These are phyloP conservation scores for Eleutherodactylus coqui DNA, from an alignment of 2,797 vertebrate species.

Conservation along the genomic window DNA sequence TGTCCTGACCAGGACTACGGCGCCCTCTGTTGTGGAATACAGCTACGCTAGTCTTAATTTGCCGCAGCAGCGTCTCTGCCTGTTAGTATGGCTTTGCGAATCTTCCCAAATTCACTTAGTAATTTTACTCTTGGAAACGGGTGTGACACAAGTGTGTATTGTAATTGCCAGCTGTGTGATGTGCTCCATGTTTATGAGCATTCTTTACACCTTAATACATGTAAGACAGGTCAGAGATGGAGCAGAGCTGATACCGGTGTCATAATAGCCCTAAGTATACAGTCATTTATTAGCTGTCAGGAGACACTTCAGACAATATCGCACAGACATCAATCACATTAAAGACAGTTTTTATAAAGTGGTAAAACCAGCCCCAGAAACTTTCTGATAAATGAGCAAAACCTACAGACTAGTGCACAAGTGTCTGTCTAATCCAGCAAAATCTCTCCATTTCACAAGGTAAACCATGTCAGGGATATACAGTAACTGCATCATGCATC, in stretches of 20 bases:
- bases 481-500: background rate
- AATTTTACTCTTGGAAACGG: background rate
- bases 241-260: background rate
- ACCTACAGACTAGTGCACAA: background rate
- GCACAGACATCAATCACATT: background rate
- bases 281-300: constrained; percentile 11
- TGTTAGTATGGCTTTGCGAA: too few species aligned
- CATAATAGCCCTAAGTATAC: background rate
- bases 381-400: background rate
- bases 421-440: background rate
- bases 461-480: background rate
- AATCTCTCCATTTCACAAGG: background rate
- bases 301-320: constrained; percentile 1
- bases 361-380: background rate
- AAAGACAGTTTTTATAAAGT: constrained; percentile 3
- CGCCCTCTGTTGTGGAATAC: too few species aligned
- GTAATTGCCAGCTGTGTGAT: background rate
- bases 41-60: too few species aligned
- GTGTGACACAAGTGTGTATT: background rate
- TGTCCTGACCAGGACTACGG: too few species aligned
- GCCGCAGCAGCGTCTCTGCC: too few species aligned
- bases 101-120: background rate
- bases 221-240: background rate
- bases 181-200: too few species aligned
- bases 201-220: too few species aligned